Evolutionary conservation across 2,797 vertebrate species (phyloP), one percentile per base, ranked within the genome.

Genomic region (Pipistrellus kuhlii): DNA sequence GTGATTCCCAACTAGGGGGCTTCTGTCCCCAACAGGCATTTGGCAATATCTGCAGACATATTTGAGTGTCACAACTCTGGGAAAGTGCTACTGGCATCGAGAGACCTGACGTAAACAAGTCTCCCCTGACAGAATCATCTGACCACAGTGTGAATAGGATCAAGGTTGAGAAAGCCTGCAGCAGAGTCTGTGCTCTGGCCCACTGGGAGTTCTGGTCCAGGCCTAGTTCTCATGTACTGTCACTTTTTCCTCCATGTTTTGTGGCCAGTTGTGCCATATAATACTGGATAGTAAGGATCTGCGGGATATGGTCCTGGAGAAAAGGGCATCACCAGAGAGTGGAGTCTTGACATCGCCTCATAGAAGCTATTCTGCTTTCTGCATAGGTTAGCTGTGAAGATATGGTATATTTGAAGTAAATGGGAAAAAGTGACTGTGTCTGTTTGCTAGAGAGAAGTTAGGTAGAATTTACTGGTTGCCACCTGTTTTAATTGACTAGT

Each of bases 171-270:
- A 80, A 21, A 5, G 25, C 51, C 51, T 46, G 4, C 55, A 44
- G 73, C 59, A 59, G 55, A 38, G 5, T 55, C 5, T 46, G 38
- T 59, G 32, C 20, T 30, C 21, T 72, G 68, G 10, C 5, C n/a
- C 14, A 10, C 23, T 51, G 38, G 38, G 38, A 41, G 38, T 41
- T 41, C 38, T 41, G 53, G 38, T 23, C 68, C 59, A 35, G 46
- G 25, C 17, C n/a, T 0, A 68, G 27, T 78, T 66, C 25, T 32
- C 8, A 15, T n/a, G 66, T 17, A 41, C 12, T 38, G 12, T 85
- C 23, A 90, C 73, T 55, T 95, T 93, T 88, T 92, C 18, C 27
- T 90, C 30, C 23, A 17, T 38, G 12, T 23, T 90, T 72, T 38
- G 21, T 44, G 81, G 20, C 35, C 76, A 44, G 5, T 64, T 66